Evolutionary conservation across 2,888 invertebrate species (phyloP), one percentile per base, ranked within the genome.

Genomic region (Thecophora atra): DNA sequence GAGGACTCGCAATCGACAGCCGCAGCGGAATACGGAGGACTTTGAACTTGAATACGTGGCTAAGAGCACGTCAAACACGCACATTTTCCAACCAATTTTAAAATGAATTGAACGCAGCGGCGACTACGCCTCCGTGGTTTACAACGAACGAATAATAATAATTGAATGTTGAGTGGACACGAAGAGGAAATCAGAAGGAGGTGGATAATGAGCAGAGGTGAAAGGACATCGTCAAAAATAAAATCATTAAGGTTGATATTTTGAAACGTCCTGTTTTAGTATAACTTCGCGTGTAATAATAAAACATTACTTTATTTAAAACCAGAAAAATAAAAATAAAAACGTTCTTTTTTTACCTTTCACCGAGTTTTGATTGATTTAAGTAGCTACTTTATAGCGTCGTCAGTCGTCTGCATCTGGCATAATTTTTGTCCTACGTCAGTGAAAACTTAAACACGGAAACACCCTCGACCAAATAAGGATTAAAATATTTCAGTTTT

Each of bases 351-450:
- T 58, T 58, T 21, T 58, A 11, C 28, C 26, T 26, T 17, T 17
- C 7, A 13, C 17, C 58, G 58, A 58, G 26, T 58, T 58, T 8
- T 58, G 58, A 58, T 58, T 24, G 28, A 24, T 58, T 13, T 26
- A 17, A 17, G 13, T 21, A 26, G 26, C 15, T 24, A 26, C 17
- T 26, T 26, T 17, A 17, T 24, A 26, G 28, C 58, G 24, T 26
- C 21, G 58, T 58, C 58, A 58, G 21, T 21, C 28, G 58, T 28
- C 26, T 58, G 58, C 58, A 58, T 58, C 21, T 58, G 58, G 58
- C 58, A 58, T 26, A 19, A 26, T 58, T 58, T 58, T 26, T 13
- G 58, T 7, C 58, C 58, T 26, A 11, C 56, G 56, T 13, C 4
- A 19, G 54, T 24, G 56, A 56, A 56, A 6, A 21, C 56, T 37